Evolutionary conservation across 2,797 vertebrate species (phyloP).

Genomic region (Propithecus perrieri): DNA sequence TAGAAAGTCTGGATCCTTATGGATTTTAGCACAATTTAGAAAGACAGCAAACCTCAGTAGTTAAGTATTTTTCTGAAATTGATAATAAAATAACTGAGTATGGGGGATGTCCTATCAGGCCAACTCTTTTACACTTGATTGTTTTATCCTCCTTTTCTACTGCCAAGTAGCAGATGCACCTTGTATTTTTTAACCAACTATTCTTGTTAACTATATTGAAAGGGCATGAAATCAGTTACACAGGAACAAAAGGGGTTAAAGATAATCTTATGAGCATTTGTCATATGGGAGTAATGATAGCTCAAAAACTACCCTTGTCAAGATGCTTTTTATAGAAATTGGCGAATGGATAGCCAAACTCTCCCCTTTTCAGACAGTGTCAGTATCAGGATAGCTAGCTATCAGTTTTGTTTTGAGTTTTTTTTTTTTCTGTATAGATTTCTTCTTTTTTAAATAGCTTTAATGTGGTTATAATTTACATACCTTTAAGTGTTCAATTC

Average conservation of each 20-base stretch:
- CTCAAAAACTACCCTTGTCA: neutral
- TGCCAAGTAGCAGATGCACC: neutral
- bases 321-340: neutral
- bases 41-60: neutral
- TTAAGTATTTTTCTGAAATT: neutral
- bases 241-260: slow-evolving; percentile 15
- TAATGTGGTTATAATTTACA: slow-evolving; percentile 7
- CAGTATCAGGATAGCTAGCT: neutral
- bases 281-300: neutral
- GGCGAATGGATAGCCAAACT: neutral
- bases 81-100: slow-evolving; percentile 34
- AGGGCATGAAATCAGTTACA: neutral
- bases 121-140: neutral
- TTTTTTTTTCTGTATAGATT: neutral
- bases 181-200: neutral
- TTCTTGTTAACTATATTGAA: neutral
- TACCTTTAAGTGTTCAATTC: neutral
- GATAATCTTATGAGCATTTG: neutral
- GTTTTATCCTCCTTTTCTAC: neutral
- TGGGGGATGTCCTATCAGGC: neutral
- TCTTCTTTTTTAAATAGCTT: neutral
- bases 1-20: slow-evolving; percentile 14
- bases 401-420: neutral
- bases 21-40: slow-evolving; percentile 36
- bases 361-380: neutral